These are phyloP conservation scores for Lasioglossum marginatum DNA, from an alignment of 2,888 invertebrate genomes.

Conservation along the genomic window DNA sequence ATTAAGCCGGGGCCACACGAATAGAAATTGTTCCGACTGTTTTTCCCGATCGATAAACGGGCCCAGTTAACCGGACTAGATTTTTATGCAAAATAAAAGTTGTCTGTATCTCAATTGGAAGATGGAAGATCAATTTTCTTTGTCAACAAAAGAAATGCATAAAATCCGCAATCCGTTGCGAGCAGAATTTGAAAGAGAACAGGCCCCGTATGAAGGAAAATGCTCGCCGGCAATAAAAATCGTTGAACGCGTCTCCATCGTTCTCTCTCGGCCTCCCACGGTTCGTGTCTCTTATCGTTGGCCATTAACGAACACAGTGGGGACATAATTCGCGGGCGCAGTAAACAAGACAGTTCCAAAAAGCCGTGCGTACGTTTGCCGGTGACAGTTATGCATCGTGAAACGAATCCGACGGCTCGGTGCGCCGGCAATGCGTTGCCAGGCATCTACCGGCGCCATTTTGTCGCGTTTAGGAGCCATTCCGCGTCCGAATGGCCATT, in stretches of 20 bases:
- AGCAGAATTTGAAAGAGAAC: neutral
- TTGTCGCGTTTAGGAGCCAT: constrained; percentile 18
- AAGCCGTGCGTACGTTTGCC: constrained; percentile 37
- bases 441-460: constrained; percentile 19
- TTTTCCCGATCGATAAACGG: neutral
- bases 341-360: constrained; percentile 50
- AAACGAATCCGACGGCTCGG: constrained; percentile 14
- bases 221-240: neutral
- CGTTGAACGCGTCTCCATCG: neutral
- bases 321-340: constrained; percentile 23
- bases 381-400: constrained; percentile 56
- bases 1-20: neutral
- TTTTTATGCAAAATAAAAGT: too few species aligned
- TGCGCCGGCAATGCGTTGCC: constrained; percentile 5
- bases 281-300: neutral
- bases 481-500: constrained; percentile 3
- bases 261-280: neutral
- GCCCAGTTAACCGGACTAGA: neutral
- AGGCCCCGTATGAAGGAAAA: neutral
- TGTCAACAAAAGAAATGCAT: neutral
- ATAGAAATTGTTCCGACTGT: neutral
- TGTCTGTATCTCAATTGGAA: too few species aligned
- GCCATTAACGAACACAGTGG: constrained; percentile 22
- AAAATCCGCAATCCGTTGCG: neutral
- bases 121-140: neutral